Evolutionary conservation across 2,888 invertebrate genomes (phyloP), one percentile per base, ranked within the genome.

Genomic region (Plebejus melissa): DNA sequence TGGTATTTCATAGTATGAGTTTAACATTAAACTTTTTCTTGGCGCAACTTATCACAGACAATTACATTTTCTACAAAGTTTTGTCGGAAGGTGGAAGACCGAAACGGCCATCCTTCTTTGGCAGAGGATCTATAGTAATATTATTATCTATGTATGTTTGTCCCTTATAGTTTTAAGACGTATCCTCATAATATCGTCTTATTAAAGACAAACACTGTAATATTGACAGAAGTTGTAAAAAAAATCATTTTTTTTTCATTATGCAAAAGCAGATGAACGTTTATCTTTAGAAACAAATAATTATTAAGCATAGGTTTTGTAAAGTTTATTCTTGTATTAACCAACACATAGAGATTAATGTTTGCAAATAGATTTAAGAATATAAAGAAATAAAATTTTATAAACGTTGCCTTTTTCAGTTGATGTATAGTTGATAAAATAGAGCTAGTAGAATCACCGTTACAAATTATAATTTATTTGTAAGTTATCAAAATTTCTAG

Each of bases 241-340:
- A 46, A 11, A 7, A 41, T 9, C 9, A 41, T 41, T 41, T 41
- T 9, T 9, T 41, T 41, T 1, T 22, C 7, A 58, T 28, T 32
- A 4, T 65, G 13, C 32, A 13, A 65, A 32, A 13, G 13, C 65
- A 32, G 65, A 65, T 65, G 65, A 65, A 65, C 65, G 65, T 65
- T 65, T 72, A 50, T 32, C 46, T 71, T 71, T 50, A 54, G 54
- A 54, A 16, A 71, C 72, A 72, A 32, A 54, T 22, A 71, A 22
- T 32, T 2, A 32, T 54, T 71, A 70, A 70, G 41, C 41, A 70
- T 71, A 72, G 50, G 50, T 72, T 72, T 72, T 72, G 72, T 72
- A 72, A 54, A 72, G 16, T 46, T 71, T 71, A 71, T 71, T 71
- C 71, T 71, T 71, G 13, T 71, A 71, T 71, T 71, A 71, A 71